These are phyloP conservation scores for Actinostola sp. DNA, from an alignment of 92 coral and sea anemone genomes.

Conservation along the genomic window DNA sequence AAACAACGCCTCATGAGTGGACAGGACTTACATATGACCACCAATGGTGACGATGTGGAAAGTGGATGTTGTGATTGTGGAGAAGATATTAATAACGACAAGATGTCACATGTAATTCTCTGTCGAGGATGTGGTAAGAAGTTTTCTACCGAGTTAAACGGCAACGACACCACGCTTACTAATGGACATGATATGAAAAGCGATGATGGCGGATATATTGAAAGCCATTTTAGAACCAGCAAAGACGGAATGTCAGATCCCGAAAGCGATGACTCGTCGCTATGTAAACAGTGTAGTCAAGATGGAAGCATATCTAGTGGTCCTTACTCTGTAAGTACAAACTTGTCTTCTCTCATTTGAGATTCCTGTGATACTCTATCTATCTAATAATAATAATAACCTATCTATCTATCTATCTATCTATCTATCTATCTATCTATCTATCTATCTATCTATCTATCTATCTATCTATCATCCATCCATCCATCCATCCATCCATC, in stretches of 20 bases:
- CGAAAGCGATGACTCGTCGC: conserved; percentile 48
- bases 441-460: too few relatives aligned
- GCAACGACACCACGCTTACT: conserved; percentile 56
- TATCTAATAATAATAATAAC: too few relatives aligned
- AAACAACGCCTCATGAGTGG: conserved; percentile 66
- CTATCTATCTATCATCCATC: too few relatives aligned
- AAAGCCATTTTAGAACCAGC: conserved; percentile 26
- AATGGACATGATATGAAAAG: conserved; percentile 66
- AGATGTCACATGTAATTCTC: conserved; percentile 34
- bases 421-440: too few relatives aligned
- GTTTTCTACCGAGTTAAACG: conserved; percentile 65
- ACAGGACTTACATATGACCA: conserved; percentile 45
- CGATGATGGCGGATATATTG: conserved; percentile 37
- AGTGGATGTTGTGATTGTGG: conserved; percentile 94
- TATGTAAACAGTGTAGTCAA: conserved; percentile 85
- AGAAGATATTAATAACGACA: conserved; percentile 53
- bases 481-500: too few relatives aligned
- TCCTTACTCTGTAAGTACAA: conserved; percentile 76
- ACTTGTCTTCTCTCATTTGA: neutral
- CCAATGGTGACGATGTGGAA: conserved; percentile 77
- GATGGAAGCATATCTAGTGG: conserved; percentile 65
- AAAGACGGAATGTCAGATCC: conserved; percentile 44
- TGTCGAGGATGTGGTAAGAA: conserved; percentile 75
- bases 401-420: too few relatives aligned
- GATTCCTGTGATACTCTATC: neutral